Evolutionary conservation across 1,140 invertebrate species (phyloP).

Genomic region (Nasonia vitripennis): DNA sequence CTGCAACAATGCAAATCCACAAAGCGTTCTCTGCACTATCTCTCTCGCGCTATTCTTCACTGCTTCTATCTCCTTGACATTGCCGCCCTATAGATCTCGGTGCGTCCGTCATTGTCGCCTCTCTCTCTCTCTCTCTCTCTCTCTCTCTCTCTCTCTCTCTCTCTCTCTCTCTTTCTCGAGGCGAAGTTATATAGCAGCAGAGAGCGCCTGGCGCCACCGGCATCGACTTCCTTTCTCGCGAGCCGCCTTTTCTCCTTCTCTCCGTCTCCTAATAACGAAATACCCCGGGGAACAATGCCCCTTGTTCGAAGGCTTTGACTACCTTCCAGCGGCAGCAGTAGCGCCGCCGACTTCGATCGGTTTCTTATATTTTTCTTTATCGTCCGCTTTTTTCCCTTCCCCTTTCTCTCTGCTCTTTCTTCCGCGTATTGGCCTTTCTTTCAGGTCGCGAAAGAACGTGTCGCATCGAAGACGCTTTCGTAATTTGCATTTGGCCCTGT

Average conservation of each 20-base stretch:
- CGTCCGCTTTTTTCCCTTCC: neutral
- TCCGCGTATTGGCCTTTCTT: neutral
- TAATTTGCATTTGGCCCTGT: conserved; percentile 25
- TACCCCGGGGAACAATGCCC: conserved; percentile 35
- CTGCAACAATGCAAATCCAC: neutral
- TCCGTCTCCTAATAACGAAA: conserved; percentile 34
- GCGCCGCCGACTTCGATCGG: neutral
- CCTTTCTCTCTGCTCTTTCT: neutral
- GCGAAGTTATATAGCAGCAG: neutral
- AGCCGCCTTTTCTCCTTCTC: neutral
- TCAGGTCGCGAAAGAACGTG: neutral
- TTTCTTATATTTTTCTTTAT: conserved; percentile 21
- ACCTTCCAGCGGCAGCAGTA: neutral
- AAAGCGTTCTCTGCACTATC: neutral
- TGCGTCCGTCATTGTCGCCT: neutral
- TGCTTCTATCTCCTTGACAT: neutral
- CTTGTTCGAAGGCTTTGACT: conserved; percentile 38
- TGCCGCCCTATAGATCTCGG: too few relatives aligned
- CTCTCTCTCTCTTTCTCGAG: neutral
- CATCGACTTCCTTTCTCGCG: conserved; percentile 9
- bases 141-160: too few relatives aligned
- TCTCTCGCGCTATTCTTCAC: neutral
- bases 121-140: too few relatives aligned
- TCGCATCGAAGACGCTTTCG: neutral
- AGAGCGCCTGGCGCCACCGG: neutral